Base-by-base conservation (phyloP, 2,797 vertebrate species). In the Salmo trutta region DNA sequence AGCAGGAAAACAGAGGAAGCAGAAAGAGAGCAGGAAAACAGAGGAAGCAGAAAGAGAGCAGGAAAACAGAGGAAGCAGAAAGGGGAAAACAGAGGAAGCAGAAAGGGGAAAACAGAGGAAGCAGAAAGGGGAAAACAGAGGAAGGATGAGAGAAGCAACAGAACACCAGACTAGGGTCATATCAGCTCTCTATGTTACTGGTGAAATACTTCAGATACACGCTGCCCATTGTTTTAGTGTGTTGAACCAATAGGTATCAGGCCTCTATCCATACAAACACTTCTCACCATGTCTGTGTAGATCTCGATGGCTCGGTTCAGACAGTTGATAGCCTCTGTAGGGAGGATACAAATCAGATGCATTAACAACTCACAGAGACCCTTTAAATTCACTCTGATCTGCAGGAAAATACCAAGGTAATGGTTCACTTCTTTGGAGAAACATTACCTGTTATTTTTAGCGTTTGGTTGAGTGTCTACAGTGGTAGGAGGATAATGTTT, bases 271-370 rank as follows among this genome's bases (percentile, higher is more conserved):
- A 59, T 1, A 2, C 5, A 0, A 64, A 64, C 8, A 14, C 86
- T 71, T 74, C 92, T 96, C 88, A 98, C 94, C 94, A 95, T 95
- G 24, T 95, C 94, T 1, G 94, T 95, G 86, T 95, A 95, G 33
- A 98, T 98, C 91, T 98, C 97, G 73, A 95, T 95, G 51, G 94
- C 94, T 86, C 91, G 85, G 76, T 92, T 94, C 79, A 95, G 79
- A 81, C 94, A 95, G 89, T 94, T 94, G 81, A 94, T 93, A 70
- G 91, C 93, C 80, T 90, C 91, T 93, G 91, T 83, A 77, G 53
- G 83, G 6, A n/a, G 56, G 19, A 8, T 47, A 29, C 10, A 24
- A 24, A 5, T 76, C 54, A 17, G 70, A 56, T 71, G 15, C 33
- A 19, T 21, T 17, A 12, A 53, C 3, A 62, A 62, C 59, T 10